These are phyloP conservation scores for Neodontobutis hainanensis DNA, from an alignment of 2,113 vertebrate species.

Conservation along the genomic window DNA sequence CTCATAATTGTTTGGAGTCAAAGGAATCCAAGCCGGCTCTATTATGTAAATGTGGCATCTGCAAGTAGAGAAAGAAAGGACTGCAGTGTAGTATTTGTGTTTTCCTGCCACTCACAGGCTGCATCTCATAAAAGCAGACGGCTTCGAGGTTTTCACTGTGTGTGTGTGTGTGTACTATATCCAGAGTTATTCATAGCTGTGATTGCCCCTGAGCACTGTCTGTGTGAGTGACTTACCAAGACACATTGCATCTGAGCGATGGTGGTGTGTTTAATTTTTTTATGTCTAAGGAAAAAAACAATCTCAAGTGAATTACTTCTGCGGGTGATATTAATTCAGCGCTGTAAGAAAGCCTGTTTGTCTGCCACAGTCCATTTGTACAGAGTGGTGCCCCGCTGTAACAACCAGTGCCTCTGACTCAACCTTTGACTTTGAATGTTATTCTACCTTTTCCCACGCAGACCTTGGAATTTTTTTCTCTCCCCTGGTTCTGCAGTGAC, in stretches of 20 bases:
- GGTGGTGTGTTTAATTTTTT: slow-evolving; percentile 3
- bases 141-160: slow-evolving; percentile 56
- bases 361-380: background rate
- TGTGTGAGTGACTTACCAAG: slow-evolving; percentile 50
- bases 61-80: slow-evolving; percentile 50
- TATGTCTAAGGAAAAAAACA: background rate
- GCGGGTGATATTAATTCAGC: slow-evolving; percentile 1
- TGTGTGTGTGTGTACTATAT: slow-evolving; percentile 22
- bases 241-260: slow-evolving; percentile 8
- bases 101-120: slow-evolving; percentile 57
- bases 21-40: slow-evolving; percentile 53
- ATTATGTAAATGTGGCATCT: slow-evolving; percentile 61
- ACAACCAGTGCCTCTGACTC: slow-evolving; percentile 15
- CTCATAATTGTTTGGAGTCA: slow-evolving; percentile 53
- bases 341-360: background rate
- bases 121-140: slow-evolving; percentile 52
- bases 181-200: slow-evolving; percentile 61
- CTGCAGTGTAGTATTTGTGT: slow-evolving; percentile 51
- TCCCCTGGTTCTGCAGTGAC: slow-evolving; percentile 7
- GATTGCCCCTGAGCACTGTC: slow-evolving; percentile 53
- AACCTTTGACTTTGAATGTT: slow-evolving; percentile 12
- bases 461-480: slow-evolving; percentile 1
- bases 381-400: background rate
- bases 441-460: slow-evolving; percentile 8
- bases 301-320: slow-evolving; percentile 27